phyloP scores from a whole-genome alignment of 1,140 invertebrate genomes.

The Drosophila auraria region DNA sequence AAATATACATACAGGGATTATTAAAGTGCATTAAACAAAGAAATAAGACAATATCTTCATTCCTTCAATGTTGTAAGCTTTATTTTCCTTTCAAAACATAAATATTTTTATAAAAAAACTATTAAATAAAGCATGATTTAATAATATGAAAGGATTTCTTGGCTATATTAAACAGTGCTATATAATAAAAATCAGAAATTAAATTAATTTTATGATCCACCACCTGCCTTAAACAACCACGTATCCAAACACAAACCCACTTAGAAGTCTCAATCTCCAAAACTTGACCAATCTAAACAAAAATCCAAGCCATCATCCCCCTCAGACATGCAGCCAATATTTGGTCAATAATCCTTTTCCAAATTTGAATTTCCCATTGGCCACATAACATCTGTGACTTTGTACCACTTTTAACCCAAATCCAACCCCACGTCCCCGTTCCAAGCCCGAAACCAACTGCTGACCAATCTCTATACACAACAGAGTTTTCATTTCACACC shows the following conservation, averaged over 20 bases:
- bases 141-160: no score
- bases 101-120: no score
- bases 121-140: no score
- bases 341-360: conserved; percentile 59
- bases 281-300: conserved; percentile 21
- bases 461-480: conserved; percentile 48
- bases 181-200: background rate
- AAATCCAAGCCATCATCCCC: background rate
- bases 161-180: no score
- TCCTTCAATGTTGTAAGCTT: no score
- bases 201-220: background rate
- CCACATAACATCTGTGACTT: conserved; percentile 57
- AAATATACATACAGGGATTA: no score
- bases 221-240: background rate
- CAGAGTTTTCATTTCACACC: conserved; percentile 63
- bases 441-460: conserved; percentile 31
- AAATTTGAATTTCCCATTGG: conserved; percentile 63
- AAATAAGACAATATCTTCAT: no score
- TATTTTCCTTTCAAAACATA: no score
- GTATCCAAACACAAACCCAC: background rate
- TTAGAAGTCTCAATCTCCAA: conserved; percentile 1
- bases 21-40: no score
- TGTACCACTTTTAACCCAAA: conserved; percentile 29
- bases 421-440: background rate
- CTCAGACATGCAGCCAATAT: conserved; percentile 32